Conservation (phyloP, 2,888 invertebrate species). For the Drosophila hamatofila region DNA sequence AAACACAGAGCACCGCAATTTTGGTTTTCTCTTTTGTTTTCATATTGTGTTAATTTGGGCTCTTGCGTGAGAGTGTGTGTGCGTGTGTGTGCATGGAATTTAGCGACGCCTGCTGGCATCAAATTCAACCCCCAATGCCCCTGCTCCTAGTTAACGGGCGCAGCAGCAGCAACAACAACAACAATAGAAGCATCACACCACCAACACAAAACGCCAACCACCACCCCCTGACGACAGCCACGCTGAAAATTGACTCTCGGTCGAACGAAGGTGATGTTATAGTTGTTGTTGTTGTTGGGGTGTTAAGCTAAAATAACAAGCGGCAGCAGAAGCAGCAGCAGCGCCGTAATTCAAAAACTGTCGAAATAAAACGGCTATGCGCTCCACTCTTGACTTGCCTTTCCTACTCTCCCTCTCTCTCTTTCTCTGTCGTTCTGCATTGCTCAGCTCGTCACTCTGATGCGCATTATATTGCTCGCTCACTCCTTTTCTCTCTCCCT, state of each 20-base stretch:
- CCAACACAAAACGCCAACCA: slow-evolving; percentile 19
- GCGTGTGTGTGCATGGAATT: slow-evolving; percentile 38
- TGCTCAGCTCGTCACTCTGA: slow-evolving; percentile 31
- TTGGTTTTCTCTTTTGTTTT: slow-evolving; percentile 52
- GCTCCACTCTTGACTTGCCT: slow-evolving; percentile 49
- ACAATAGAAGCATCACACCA: slow-evolving; percentile 28
- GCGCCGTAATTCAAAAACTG: slow-evolving; percentile 72
- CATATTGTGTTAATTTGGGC: slow-evolving; percentile 55
- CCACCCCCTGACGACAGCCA: slow-evolving; percentile 39
- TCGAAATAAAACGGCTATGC: slow-evolving; percentile 77
- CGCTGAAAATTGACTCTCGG: slow-evolving; percentile 53
- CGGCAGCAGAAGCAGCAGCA: slow-evolving; percentile 37
- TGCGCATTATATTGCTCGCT: slow-evolving; percentile 18
- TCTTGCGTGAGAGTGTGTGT: slow-evolving; percentile 24
- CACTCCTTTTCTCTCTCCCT: slow-evolving; percentile 30
- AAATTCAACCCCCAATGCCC: slow-evolving; percentile 61
- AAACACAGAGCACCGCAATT: slow-evolving; percentile 51
- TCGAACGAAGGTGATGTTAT: slow-evolving; percentile 60
- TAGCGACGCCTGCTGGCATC: slow-evolving; percentile 52
- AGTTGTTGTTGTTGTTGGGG: slow-evolving; percentile 56
- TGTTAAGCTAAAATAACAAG: slow-evolving; percentile 63
- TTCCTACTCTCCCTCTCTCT: slow-evolving; percentile 18
- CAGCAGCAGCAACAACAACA: slow-evolving; percentile 30
- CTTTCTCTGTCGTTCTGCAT: slow-evolving; percentile 11
- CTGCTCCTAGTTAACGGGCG: slow-evolving; percentile 21